phyloP scores from a whole-genome alignment of 2,888 invertebrate species.

The Lasius fuliginosus region DNA sequence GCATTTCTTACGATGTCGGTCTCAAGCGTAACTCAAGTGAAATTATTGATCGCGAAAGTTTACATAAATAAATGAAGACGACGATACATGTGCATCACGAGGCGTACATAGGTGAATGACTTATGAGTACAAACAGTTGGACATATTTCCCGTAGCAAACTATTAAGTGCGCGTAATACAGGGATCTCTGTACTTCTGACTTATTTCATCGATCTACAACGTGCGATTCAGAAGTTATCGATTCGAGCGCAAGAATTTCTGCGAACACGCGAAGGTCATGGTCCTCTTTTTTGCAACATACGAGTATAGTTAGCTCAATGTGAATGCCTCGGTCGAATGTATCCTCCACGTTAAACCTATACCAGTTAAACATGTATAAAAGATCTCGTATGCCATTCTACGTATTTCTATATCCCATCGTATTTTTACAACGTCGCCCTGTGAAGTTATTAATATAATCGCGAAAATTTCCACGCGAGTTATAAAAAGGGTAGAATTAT shows the following conservation, averaged over 20 bases:
- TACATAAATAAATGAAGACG: slow-evolving; percentile 43
- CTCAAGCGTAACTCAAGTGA: neutral
- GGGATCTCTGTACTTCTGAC: slow-evolving; percentile 21
- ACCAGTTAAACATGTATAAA: neutral
- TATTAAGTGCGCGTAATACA: neutral
- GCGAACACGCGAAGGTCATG: slow-evolving; percentile 43
- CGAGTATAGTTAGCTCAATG: slow-evolving; percentile 35
- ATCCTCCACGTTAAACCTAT: neutral
- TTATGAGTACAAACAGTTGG: neutral
- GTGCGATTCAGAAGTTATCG: slow-evolving; percentile 33
- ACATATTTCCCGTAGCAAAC: neutral
- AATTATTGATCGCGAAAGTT: slow-evolving; percentile 32
- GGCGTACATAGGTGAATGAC: neutral
- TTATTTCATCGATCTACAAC: slow-evolving; percentile 16
- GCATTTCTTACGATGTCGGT: neutral
- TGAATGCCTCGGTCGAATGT: slow-evolving; percentile 3
- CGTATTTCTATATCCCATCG: neutral
- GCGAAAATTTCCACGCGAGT: neutral
- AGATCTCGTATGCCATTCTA: neutral
- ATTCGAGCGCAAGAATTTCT: slow-evolving; percentile 37
- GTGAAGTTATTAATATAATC: neutral
- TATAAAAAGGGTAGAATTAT: no score
- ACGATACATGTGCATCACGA: neutral
- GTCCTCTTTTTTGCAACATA: slow-evolving; percentile 26
- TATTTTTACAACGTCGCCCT: neutral